Conservation (phyloP, 2,113 vertebrate species). For the Bagarius yarrelli region DNA sequence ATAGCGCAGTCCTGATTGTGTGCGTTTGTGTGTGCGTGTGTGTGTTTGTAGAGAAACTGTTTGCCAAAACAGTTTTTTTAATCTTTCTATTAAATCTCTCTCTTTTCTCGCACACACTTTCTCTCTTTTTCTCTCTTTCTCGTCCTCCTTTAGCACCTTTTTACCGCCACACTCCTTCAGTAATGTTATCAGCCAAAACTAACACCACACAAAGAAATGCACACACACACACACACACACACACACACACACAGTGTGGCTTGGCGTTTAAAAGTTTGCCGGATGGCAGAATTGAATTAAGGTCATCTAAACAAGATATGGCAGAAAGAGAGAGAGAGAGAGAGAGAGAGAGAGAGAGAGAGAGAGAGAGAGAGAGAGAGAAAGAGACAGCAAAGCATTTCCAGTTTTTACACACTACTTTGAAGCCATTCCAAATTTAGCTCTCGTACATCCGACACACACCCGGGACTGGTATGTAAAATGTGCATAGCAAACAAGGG, state of each 20-base stretch:
- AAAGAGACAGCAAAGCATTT: conserved; percentile 21
- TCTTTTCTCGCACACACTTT: conserved; percentile 5
- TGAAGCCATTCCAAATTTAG: neutral
- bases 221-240: conserved; percentile 49
- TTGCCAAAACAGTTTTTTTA: conserved; percentile 43
- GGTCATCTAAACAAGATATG: conserved; percentile 63
- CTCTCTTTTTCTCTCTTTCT: neutral
- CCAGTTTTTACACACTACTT: neutral
- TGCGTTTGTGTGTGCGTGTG: conserved; percentile 7
- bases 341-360: too few species aligned
- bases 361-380: conserved; percentile 9
- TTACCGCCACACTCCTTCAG: conserved; percentile 40
- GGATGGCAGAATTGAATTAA: conserved; percentile 64
- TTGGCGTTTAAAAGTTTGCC: conserved; percentile 64
- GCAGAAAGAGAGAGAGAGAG: conserved; percentile 43
- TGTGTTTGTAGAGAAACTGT: conserved; percentile 36
- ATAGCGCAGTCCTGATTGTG: neutral
- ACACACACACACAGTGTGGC: conserved; percentile 31
- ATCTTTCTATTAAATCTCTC: conserved; percentile 1
- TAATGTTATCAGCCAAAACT: conserved; percentile 62
- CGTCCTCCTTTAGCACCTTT: conserved; percentile 38
- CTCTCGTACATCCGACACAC: conserved; percentile 9
- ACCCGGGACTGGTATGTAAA: neutral
- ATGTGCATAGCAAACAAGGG: neutral
- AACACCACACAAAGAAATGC: conserved; percentile 59